phyloP scores from a whole-genome alignment of 2,888 invertebrate genomes.

The Globia sparganii region DNA sequence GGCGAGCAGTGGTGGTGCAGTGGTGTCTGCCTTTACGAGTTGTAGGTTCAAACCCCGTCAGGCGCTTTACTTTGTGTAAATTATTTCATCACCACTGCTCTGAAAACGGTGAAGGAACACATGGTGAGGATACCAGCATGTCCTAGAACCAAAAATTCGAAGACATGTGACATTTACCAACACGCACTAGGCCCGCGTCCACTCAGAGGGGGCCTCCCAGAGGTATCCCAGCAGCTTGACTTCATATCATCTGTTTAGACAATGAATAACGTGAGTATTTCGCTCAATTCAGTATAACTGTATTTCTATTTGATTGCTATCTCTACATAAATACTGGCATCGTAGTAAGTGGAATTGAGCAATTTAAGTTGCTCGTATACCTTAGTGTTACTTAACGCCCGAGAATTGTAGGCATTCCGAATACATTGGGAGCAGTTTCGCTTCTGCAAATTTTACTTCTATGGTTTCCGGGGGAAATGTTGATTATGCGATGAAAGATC shows the following conservation, averaged over 20 bases:
- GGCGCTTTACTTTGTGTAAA: background rate
- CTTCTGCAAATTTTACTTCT: conserved; percentile 22
- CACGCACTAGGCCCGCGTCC: too few species aligned
- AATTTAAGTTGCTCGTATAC: background rate
- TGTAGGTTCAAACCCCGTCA: background rate
- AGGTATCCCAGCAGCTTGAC: too few species aligned
- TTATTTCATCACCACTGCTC: background rate
- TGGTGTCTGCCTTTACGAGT: background rate
- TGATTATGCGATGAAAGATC: conserved; percentile 58
- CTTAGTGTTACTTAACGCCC: background rate
- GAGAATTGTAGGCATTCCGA: background rate
- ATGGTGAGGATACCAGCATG: background rate
- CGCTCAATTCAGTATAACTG: background rate
- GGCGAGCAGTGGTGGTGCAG: too few species aligned
- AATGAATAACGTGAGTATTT: background rate
- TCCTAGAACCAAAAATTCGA: background rate
- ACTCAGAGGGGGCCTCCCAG: too few species aligned
- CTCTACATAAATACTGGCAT: background rate
- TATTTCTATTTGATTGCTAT: background rate
- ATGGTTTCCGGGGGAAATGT: conserved; percentile 40
- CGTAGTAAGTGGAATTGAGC: background rate
- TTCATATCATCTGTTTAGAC: background rate
- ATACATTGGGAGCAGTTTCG: background rate
- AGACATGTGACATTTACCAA: background rate
- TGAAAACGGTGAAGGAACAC: background rate